Base-by-base conservation (phyloP, 2,797 vertebrate genomes). In the Ctenopoma multispine region DNA sequence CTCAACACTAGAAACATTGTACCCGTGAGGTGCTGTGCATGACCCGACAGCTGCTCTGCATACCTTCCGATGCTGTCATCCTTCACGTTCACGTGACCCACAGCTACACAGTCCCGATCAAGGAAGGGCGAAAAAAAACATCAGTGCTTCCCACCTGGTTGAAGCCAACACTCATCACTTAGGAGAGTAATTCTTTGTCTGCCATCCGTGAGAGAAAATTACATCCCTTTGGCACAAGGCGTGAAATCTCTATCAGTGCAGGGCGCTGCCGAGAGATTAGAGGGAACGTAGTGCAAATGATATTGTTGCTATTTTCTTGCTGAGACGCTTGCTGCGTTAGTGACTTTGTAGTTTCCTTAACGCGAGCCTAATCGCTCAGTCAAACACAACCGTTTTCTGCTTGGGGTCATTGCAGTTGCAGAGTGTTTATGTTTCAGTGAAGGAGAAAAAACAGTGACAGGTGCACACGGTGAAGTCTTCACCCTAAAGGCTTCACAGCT, bases 11-110 rank as follows among this genome's bases (percentile, higher is more conserved):
- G 61, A 74, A 38, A 59, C 63, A 38, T 2, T 72, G 63, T 21
- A 56, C 64, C 53, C 31, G 36, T 21, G 56, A 36, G 47, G 18
- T n/a, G 17, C 27, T 36, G 53, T 69, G 62, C 89, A 74, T 81
- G 88, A 85, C 55, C 77, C 66, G 46, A 79, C 85, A 85, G 84
- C 81, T 87, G 81, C 85, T 78, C 51, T 6, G 56, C 85, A 92
- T 91, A 81, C 77, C 76, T 87, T 90, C 87, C 87, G 50, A 1
- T 14, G 66, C 46, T 14, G 82, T 87, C 88, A 90, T 77, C 67
- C 31, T 47, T 27, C 51, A 55, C 1, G 18, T 23, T 63, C 51
- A 68, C 20, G 1, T 47, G 21, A 82, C 55, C 60, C 7, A 1
- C 36, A 59, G 69, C 66, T 38, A 17, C 64, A 66, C 55, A 69